Conservation (phyloP, 2,888 invertebrate species). For the Cybosia mesomella region DNA sequence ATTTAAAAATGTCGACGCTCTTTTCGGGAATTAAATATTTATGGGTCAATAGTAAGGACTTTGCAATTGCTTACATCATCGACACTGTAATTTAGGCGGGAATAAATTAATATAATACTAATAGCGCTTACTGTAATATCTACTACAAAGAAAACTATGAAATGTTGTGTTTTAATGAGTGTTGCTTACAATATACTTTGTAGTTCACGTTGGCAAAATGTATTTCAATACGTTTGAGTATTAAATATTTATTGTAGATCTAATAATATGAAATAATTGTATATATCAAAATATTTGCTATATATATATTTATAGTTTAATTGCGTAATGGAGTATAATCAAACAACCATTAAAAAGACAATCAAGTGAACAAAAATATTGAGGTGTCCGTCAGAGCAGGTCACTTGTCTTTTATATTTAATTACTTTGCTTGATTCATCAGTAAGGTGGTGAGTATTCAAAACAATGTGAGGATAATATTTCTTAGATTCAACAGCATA, state of each 20-base stretch:
- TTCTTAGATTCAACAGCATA: background rate
- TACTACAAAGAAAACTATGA: constrained; percentile 36
- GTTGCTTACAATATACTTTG: constrained; percentile 29
- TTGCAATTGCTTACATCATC: constrained; percentile 80
- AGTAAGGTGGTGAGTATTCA: background rate
- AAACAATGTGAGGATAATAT: background rate
- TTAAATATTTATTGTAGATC: background rate
- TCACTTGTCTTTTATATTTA: background rate
- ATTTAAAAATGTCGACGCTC: constrained; percentile 29
- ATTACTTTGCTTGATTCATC: background rate
- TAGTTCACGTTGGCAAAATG: constrained; percentile 23
- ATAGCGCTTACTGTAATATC: constrained; percentile 36
- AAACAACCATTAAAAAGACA: background rate
- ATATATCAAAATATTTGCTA: background rate
- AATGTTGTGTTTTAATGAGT: constrained; percentile 32
- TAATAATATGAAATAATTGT: no score
- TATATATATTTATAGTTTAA: background rate
- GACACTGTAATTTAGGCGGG: constrained; percentile 78
- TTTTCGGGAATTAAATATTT: constrained; percentile 63
- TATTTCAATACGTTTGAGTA: constrained; percentile 2
- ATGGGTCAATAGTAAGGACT: constrained; percentile 78
- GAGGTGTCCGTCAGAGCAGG: background rate
- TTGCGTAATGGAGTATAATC: background rate
- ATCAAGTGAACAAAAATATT: background rate
- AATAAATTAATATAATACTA: constrained; percentile 59